These are phyloP conservation scores for Deroptyus accipitrinus DNA, from an alignment of 2,113 vertebrate species.

Conservation along the genomic window DNA sequence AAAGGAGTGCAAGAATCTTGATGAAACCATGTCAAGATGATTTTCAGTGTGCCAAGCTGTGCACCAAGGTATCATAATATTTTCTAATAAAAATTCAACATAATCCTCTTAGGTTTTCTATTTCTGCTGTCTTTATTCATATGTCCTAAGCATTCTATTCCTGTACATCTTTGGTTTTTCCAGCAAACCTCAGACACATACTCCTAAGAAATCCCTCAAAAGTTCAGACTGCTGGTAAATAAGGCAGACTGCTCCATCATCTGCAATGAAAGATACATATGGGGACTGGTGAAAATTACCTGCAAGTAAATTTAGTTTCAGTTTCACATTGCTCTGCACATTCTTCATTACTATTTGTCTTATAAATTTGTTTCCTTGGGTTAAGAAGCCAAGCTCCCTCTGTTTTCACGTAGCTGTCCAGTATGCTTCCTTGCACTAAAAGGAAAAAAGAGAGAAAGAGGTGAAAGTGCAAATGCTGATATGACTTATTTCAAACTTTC, in stretches of 20 bases:
- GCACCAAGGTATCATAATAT: not conserved
- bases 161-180: not conserved
- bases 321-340: slow-evolving; percentile 37
- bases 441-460: not conserved
- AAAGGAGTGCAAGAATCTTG: not conserved
- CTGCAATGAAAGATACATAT: not conserved
- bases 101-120: not conserved
- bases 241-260: not conserved
- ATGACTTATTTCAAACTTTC: not conserved
- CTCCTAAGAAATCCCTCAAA: not conserved
- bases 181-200: not conserved
- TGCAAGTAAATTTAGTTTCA: slow-evolving; percentile 47
- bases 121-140: not conserved
- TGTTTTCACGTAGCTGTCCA: slow-evolving; percentile 53
- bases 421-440: slow-evolving; percentile 12
- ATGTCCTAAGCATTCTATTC: not conserved
- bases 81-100: not conserved
- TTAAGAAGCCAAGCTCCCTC: slow-evolving; percentile 62
- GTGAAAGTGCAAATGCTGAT: not conserved
- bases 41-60: not conserved
- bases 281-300: slow-evolving; percentile 1
- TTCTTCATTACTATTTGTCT: slow-evolving; percentile 37
- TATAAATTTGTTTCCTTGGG: slow-evolving; percentile 26
- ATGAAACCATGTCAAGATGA: not conserved
- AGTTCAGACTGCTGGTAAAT: not conserved